Percentiles rank a stretch among this genome's conserved stretches.
phyloP scores from a whole-genome alignment of 2,797 vertebrate species.

The Chelmon rostratus region DNA sequence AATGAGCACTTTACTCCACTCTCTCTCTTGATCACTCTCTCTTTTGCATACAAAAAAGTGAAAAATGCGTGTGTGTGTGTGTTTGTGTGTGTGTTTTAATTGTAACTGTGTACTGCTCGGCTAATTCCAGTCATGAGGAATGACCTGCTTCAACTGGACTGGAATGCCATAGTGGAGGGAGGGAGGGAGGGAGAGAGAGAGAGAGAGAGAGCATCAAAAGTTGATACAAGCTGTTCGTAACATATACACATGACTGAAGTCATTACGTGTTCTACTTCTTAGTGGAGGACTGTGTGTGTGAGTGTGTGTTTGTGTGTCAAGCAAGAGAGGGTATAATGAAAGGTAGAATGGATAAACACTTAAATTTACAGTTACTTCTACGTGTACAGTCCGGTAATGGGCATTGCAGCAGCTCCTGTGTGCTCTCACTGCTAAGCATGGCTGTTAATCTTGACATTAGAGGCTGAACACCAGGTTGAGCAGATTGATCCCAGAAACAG shows the following conservation, averaged over 20 bases:
- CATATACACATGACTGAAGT: conserved; percentile 57
- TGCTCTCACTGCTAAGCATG: conserved; percentile 20
- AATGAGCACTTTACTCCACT: conserved; percentile 48
- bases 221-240: conserved; percentile 57
- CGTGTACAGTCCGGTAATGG: conserved; percentile 27
- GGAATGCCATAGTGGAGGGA: conserved; percentile 47
- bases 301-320: neutral
- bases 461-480: conserved; percentile 24
- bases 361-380: conserved; percentile 41
- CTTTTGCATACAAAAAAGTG: conserved; percentile 1
- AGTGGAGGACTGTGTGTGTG: neutral
- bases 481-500: conserved; percentile 70
- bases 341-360: conserved; percentile 12
- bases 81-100: conserved; percentile 11
- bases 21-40: neutral
- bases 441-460: conserved; percentile 42
- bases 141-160: conserved; percentile 62
- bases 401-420: conserved; percentile 14
- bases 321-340: neutral
- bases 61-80: conserved; percentile 9
- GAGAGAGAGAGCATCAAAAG: conserved; percentile 60
- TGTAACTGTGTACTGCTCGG: conserved; percentile 32
- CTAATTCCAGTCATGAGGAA: conserved; percentile 63
- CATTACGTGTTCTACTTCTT: conserved; percentile 37
- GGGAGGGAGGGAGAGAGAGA: neutral